Conservation (phyloP, 2,888 invertebrate genomes). For the Drosophila sordidula region DNA sequence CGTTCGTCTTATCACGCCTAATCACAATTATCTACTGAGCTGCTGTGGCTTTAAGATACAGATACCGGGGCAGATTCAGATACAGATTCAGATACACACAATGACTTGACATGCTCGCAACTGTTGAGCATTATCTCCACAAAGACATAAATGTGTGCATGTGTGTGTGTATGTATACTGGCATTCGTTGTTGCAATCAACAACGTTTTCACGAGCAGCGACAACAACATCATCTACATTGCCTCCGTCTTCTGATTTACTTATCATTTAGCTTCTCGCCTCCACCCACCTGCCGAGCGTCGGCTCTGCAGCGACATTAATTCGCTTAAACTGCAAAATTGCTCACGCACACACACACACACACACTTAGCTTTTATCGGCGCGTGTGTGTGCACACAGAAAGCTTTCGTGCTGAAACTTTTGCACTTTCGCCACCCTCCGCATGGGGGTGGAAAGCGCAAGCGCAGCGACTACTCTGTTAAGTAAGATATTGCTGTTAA, state of each 20-base stretch:
- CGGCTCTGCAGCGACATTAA: constrained; percentile 37
- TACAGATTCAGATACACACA: constrained; percentile 11
- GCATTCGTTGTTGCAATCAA: constrained; percentile 42
- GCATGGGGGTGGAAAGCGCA: constrained; percentile 25
- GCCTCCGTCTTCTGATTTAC: constrained; percentile 49
- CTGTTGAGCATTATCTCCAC: constrained; percentile 18
- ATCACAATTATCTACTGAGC: constrained; percentile 70
- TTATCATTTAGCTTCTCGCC: constrained; percentile 55
- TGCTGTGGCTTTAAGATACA: constrained; percentile 41
- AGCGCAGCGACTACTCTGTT: constrained; percentile 30
- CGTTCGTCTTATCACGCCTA: constrained; percentile 65
- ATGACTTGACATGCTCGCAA: constrained; percentile 10
- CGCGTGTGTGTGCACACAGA: background rate
- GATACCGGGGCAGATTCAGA: constrained; percentile 10
- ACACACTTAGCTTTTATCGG: constrained; percentile 1
- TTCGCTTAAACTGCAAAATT: constrained; percentile 68
- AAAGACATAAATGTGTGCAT: background rate
- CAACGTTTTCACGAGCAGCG: constrained; percentile 33
- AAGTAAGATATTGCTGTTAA: constrained; percentile 1
- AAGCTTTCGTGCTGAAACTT: constrained; percentile 18
- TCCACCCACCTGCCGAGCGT: background rate
- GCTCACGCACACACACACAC: constrained; percentile 23
- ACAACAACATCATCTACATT: constrained; percentile 17
- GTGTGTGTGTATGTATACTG: background rate
- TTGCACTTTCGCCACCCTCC: background rate